Evolutionary conservation across 2,797 vertebrate species (phyloP), one percentile per base, ranked within the genome.

Genomic region (Microchirus variegatus): DNA sequence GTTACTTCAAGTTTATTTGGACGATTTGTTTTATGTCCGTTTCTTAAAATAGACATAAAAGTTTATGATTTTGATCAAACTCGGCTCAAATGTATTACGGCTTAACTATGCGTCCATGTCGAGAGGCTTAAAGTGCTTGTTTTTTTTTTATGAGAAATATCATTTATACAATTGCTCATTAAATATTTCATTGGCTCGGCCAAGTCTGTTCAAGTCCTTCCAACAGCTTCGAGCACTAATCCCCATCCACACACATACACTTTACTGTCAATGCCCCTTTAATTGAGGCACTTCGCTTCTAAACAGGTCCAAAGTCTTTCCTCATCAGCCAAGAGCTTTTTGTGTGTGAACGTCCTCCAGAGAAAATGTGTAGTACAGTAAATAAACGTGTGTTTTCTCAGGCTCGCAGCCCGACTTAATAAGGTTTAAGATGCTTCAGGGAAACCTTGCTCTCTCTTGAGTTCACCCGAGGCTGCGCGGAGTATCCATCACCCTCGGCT

Each of bases 351-450:
- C 59, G 60, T 56, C 22, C 58, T 58, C 65, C 63, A 49, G 19
- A 54, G 77, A 55, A 18, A 58, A 65, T 55, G 73, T 79, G 76
- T 80, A 80, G 73, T 67, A 80, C 76, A 76, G 78, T 89, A 83
- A 87, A 87, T 83, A 85, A 68, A 70, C 69, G 71, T 45, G 49
- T 64, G 74, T 82, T 80, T 84, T 81, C 72, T 69, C 55, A 53
- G 85, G 83, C 67, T 40, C 51, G 43, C 40, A 53, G 76, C 86
- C 75, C 47, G 61, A 54, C 64, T 78, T 80, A 85, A 85, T 84
- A 74, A 80, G 58, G 71, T 86, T 80, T 78, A 87, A 70, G 74
- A 80, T 69, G 67, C 77, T 81, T 81, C 56, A 63, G 80, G 82
- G 75, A 82, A 80, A 64, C 67, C 74, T 59, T 54, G 10, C 63